These are phyloP conservation scores for Cheilosia urbana DNA, from an alignment of 2,888 invertebrate genomes.

Conservation along the genomic window DNA sequence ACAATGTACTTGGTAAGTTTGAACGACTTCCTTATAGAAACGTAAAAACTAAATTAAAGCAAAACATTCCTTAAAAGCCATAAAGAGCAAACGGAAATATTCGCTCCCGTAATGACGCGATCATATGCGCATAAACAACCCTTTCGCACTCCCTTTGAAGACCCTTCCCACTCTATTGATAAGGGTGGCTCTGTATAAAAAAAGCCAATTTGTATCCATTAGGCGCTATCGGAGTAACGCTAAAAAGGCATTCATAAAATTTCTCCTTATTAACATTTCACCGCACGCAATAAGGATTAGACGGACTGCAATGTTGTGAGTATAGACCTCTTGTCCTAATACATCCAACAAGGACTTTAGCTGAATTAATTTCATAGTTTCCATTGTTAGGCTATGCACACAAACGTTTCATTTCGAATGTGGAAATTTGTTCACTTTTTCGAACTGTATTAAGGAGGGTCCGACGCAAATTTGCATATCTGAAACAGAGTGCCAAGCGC, in stretches of 20 bases:
- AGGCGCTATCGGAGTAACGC: conserved; percentile 73
- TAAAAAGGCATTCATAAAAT: conserved; percentile 76
- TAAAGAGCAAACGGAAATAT: conserved; percentile 68
- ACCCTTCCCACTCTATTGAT: conserved; percentile 11
- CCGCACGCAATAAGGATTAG: conserved; percentile 74
- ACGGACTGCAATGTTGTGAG: conserved; percentile 36
- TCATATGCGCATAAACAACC: conserved; percentile 73
- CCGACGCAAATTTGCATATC: conserved; percentile 64
- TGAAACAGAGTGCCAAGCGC: conserved; percentile 62
- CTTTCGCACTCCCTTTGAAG: conserved; percentile 56
- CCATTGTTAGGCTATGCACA: conserved; percentile 69
- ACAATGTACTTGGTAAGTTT: conserved; percentile 5
- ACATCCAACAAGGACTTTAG: conserved; percentile 38
- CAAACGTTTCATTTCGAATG: conserved; percentile 63
- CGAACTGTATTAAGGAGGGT: conserved; percentile 20
- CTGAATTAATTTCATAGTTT: conserved; percentile 72
- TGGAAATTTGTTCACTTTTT: conserved; percentile 68
- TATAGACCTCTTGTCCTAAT: conserved; percentile 14
- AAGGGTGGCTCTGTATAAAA: conserved; percentile 49
- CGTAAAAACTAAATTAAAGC: conserved; percentile 44
- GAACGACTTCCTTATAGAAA: conserved; percentile 56
- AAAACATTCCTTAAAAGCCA: conserved; percentile 64
- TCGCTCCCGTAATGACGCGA: conserved; percentile 73
- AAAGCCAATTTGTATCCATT: conserved; percentile 75
- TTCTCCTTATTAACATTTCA: conserved; percentile 73